These are phyloP conservation scores for Muschampia plurimacula DNA, from an alignment of 2,888 invertebrate genomes.

Conservation along the genomic window DNA sequence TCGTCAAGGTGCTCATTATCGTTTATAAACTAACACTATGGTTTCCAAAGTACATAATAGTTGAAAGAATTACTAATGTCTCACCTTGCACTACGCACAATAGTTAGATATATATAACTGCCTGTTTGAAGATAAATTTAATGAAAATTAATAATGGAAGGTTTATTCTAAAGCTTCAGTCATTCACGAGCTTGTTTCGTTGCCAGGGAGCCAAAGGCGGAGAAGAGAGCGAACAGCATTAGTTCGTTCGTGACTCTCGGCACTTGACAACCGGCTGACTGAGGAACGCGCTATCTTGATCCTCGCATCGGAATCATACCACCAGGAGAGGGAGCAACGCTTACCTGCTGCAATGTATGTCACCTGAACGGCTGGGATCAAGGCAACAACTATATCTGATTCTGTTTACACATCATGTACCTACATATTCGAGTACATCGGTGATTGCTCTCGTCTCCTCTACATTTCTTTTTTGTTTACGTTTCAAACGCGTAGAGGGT, in stretches of 20 bases:
- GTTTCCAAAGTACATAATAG: conserved; percentile 51
- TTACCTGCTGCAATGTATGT: conserved; percentile 51
- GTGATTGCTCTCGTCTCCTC: conserved; percentile 63
- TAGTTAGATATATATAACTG: conserved; percentile 48
- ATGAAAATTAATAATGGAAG: neutral
- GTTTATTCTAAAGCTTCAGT: neutral
- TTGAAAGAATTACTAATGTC: conserved; percentile 54
- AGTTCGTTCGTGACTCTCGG: conserved; percentile 91
- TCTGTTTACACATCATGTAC: conserved; percentile 41
- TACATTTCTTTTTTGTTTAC: conserved; percentile 56
- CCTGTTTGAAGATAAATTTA: conserved; percentile 23
- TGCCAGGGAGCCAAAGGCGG: conserved; percentile 91
- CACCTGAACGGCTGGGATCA: conserved; percentile 65
- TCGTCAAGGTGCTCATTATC: conserved; percentile 4
- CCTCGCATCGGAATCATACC: conserved; percentile 69
- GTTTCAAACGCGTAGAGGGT: conserved; percentile 60
- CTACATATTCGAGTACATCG: conserved; percentile 44
- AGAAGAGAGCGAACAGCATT: conserved; percentile 95
- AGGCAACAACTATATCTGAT: conserved; percentile 55
- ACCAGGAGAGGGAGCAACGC: conserved; percentile 61
- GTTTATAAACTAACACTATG: conserved; percentile 41
- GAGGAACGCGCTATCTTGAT: conserved; percentile 80
- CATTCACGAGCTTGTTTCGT: conserved; percentile 38
- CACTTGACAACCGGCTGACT: conserved; percentile 88
- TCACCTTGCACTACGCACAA: conserved; percentile 77